phyloP scores from a whole-genome alignment of 2,888 invertebrate species.

The Chloroclysta siterata region DNA sequence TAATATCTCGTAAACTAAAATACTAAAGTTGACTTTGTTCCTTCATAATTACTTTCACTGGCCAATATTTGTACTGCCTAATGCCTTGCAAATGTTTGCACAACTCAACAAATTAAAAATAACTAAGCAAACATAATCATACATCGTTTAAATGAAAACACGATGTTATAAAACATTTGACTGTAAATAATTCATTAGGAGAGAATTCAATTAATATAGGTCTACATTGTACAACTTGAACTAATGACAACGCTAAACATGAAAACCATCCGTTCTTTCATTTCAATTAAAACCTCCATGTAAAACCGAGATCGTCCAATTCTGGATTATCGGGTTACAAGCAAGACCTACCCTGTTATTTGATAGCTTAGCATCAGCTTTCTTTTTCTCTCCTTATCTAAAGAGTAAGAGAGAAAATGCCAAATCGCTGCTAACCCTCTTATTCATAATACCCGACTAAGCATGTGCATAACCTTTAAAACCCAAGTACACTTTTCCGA shows the following conservation, averaged over 20 bases:
- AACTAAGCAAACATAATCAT: conserved; percentile 9
- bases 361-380: not conserved
- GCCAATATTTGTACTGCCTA: conserved; percentile 16
- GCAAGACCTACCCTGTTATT: not conserved
- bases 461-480: not conserved
- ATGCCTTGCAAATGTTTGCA: conserved; percentile 7
- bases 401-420: not conserved
- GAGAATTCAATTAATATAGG: conserved; percentile 9
- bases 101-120: conserved; percentile 10
- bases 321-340: not conserved
- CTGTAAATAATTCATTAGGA: not conserved
- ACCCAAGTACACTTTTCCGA: not conserved
- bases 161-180: conserved; percentile 1
- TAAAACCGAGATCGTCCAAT: not conserved
- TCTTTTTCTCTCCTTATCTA: not conserved
- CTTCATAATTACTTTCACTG: conserved; percentile 11
- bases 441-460: not conserved
- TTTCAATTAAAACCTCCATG: not conserved
- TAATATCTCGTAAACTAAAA: conserved; percentile 3
- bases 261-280: not conserved
- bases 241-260: not conserved
- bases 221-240: conserved; percentile 1
- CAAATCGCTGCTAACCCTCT: not conserved
- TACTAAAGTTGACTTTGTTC: conserved; percentile 8
- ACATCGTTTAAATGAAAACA: conserved; percentile 10